A percentile compares a stretch with the other conserved stretches of the same genome.
These are phyloP conservation scores for Melanargia galathea DNA, from an alignment of 2,888 invertebrate species.

Conservation along the genomic window DNA sequence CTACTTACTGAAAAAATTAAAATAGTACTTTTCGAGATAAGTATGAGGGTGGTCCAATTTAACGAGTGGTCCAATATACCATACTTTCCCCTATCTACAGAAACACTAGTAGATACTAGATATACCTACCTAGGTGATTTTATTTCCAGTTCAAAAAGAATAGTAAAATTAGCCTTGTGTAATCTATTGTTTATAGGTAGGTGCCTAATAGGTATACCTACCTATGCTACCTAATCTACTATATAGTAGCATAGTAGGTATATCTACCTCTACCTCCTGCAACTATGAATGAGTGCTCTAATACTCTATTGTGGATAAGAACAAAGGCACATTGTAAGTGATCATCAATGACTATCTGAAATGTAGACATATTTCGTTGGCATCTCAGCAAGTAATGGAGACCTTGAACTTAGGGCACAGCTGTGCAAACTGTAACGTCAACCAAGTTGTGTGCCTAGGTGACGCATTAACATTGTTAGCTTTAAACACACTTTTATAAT, in stretches of 20 bases:
- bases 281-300: constrained; percentile 42
- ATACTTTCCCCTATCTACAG: too few relatives aligned
- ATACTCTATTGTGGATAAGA: constrained; percentile 44
- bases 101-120: too few relatives aligned
- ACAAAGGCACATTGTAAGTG: constrained; percentile 46
- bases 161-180: constrained; percentile 41
- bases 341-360: constrained; percentile 47
- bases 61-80: too few relatives aligned
- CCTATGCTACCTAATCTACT: too few relatives aligned
- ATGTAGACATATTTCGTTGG: constrained; percentile 38
- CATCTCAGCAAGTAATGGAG: constrained; percentile 41
- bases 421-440: constrained; percentile 40
- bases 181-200: constrained; percentile 37
- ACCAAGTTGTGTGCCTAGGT: constrained; percentile 24
- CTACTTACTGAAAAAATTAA: too few relatives aligned
- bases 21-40: too few relatives aligned
- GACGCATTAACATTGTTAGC: constrained; percentile 7
- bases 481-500: not conserved
- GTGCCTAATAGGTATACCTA: not conserved
- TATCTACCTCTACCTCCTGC: constrained; percentile 28
- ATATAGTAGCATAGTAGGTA: too few relatives aligned
- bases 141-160: constrained; percentile 28
- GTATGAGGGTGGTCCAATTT: too few relatives aligned
- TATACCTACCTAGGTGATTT: constrained; percentile 18
- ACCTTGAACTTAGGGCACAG: constrained; percentile 69